phyloP scores from a whole-genome alignment of 2,888 invertebrate genomes.

The Antheraea assamensis region DNA sequence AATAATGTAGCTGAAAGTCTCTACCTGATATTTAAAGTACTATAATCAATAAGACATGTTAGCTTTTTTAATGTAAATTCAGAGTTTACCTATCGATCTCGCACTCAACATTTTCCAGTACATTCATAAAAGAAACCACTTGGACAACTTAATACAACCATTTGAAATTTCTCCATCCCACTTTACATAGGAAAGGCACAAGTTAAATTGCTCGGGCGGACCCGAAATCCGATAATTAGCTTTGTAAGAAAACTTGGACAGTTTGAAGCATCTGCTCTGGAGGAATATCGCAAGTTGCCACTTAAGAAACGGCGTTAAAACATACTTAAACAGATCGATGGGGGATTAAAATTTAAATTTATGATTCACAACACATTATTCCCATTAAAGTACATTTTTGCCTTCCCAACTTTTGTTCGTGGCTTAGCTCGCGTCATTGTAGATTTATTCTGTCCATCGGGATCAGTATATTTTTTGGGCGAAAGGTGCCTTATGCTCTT shows the following conservation, averaged over 20 bases:
- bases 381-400: background rate
- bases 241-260: constrained; percentile 50
- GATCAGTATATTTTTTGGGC: too few species aligned
- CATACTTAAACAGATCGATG: background rate
- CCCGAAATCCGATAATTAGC: constrained; percentile 47
- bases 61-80: background rate
- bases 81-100: background rate
- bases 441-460: too few species aligned
- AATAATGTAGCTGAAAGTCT: too few species aligned
- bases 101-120: background rate
- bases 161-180: constrained; percentile 2
- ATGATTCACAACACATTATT: background rate
- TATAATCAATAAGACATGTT: background rate
- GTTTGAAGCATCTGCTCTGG: constrained; percentile 54
- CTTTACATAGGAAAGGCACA: constrained; percentile 13
- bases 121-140: constrained; percentile 5
- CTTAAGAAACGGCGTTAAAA: constrained; percentile 19
- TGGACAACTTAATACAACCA: constrained; percentile 6
- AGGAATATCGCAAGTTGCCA: constrained; percentile 42
- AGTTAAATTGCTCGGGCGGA: constrained; percentile 40
- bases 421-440: too few species aligned
- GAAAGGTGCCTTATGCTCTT: too few species aligned
- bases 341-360: background rate
- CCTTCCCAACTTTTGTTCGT: background rate
- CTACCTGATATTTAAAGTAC: too few species aligned